Base-by-base conservation (phyloP, 2,888 invertebrate genomes). In the Eristalis pertinax region DNA sequence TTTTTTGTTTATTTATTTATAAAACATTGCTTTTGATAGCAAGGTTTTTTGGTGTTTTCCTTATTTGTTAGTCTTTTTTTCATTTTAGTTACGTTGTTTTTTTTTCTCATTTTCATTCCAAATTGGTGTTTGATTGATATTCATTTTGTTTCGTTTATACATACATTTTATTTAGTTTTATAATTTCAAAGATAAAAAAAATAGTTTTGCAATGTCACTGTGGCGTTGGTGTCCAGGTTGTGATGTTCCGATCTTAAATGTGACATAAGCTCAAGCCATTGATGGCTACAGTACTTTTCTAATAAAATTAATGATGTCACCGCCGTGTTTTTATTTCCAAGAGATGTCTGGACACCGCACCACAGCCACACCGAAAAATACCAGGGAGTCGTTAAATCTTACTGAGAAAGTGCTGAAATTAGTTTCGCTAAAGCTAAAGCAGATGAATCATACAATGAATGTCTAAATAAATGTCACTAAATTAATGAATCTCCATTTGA, bases 21-120 rank as follows among this genome's bases (percentile, higher is more conserved):
- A 50, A 68, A 82, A 82, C 68, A 70, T 82, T 80, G 74, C 68
- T 74, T 63, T 26, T 50, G 22, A 35, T 63, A 5, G 74, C 80
- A 74, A 63, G 26, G 62, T 74, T 74, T 38, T 65, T 80, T 80
- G 73, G 80, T 80, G 80, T 80, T 80, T 80, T 79, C 2, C 29
- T 50, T 62, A 41, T 68, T 50, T 68, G 68, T 80, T 74, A 74
- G 80, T 80, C 73, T 79, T 79, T 72, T 60, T 67, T 24, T 60
- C 10, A 32, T 64, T 43, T 43, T 43, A 43, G 43, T 15, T 15
- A 15, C 41, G 41, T 13, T 43, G n/a, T n/a, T 43, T 4, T 22
- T 62, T 19, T 50, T 67, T 73, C 50, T 15, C 26, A 22, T 67
- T 67, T 73, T 62, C 60, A 3, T 32, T 19, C 50, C 19, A 26